A percentile compares a stretch with the other conserved stretches of the same genome.
Conservation (phyloP, 2,888 invertebrate genomes). For the Parnassius mnemosyne region DNA sequence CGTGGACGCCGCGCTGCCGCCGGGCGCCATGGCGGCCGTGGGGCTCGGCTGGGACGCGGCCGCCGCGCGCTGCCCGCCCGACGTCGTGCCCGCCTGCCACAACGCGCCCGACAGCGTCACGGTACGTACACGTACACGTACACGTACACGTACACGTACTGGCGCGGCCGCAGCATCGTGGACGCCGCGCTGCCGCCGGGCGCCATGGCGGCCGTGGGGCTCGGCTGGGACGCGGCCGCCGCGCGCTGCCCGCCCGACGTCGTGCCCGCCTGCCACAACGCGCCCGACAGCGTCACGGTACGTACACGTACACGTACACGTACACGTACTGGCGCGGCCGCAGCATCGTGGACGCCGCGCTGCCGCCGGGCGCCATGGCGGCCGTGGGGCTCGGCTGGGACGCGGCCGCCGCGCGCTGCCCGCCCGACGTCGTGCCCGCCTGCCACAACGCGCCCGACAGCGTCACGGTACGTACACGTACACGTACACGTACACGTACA, state of each 20-base stretch:
- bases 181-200: conserved; percentile 87
- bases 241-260: conserved; percentile 88
- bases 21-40: conserved; percentile 95
- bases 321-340: conserved; percentile 93
- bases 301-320: neutral
- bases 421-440: conserved; percentile 90
- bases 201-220: conserved; percentile 95
- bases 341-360: conserved; percentile 86
- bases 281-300: conserved; percentile 94
- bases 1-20: conserved; percentile 85
- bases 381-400: conserved; percentile 95
- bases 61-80: conserved; percentile 86
- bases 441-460: conserved; percentile 98
- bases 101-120: conserved; percentile 97
- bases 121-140: too few species aligned
- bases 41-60: conserved; percentile 94
- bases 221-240: conserved; percentile 91
- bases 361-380: conserved; percentile 91
- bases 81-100: conserved; percentile 94
- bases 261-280: conserved; percentile 96
- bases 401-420: conserved; percentile 86
- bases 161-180: conserved; percentile 91
- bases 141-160: conserved; percentile 81
- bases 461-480: too few species aligned
- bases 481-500: neutral